These are phyloP conservation scores for Falco naumanni DNA, from an alignment of 2,797 vertebrate genomes.

Conservation along the genomic window DNA sequence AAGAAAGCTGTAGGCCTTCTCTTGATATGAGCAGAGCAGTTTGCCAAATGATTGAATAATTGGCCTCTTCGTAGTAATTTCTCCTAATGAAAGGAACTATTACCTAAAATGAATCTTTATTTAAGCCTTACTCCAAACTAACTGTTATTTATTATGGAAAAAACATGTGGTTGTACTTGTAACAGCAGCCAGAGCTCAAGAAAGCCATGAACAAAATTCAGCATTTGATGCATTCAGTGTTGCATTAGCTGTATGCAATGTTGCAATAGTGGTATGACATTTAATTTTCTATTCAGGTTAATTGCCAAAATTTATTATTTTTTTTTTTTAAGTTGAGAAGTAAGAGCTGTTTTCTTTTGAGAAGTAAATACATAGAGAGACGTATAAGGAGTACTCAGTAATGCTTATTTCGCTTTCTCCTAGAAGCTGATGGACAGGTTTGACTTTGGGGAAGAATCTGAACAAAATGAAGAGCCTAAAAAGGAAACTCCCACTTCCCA, in stretches of 20 bases:
- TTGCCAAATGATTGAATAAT: conserved; percentile 8
- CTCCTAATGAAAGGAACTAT: conserved; percentile 12
- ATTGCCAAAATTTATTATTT: neutral
- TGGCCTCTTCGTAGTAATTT: neutral
- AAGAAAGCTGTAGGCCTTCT: conserved; percentile 20
- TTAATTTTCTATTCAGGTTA: neutral
- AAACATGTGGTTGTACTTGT: neutral
- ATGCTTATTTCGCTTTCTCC: conserved; percentile 22
- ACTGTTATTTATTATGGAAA: neutral
- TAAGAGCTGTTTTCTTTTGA: neutral
- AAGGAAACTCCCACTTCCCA: conserved; percentile 90
- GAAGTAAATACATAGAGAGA: neutral
- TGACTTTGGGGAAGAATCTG: conserved; percentile 93
- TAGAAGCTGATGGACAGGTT: conserved; percentile 98
- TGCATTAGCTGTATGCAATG: neutral
- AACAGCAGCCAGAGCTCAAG: neutral
- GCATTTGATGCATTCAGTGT: neutral
- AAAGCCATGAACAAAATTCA: neutral
- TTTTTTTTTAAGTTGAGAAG: neutral
- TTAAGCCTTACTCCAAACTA: neutral
- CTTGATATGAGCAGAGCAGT: neutral
- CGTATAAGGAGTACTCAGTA: neutral
- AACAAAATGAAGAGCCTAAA: conserved; percentile 91
- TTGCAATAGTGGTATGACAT: neutral
- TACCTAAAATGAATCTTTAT: neutral